Base-by-base conservation (phyloP, 1,140 invertebrate species). In the Pygmarrhopalites habei region DNA sequence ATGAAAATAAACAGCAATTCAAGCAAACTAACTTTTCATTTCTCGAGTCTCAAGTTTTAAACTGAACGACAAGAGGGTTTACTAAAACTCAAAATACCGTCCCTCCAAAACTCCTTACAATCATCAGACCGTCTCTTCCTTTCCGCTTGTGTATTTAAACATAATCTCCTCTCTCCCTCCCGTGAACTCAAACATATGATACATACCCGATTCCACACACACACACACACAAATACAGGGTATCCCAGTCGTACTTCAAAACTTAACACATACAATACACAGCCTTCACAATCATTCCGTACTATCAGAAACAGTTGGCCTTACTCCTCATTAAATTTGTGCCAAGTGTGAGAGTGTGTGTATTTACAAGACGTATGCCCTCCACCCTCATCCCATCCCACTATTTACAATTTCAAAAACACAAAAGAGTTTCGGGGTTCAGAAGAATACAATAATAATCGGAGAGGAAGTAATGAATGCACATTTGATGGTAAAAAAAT, bases 1-100 rank as follows among this genome's bases (percentile, higher is more conserved):
- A 49, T 49, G 46, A 49, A 49, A 49, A 49, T 49, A 49, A 49
- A 49, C 46, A 49, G 7, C 23, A n/a, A n/a, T n/a, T n/a, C n/a
- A n/a, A n/a, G n/a, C 46, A 19, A 10, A 19, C 23, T 49, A 21
- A 49, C 46, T 49, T 49, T 49, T 49, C 46, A 49, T 49, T 49
- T 49, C 23, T 5, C 7, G n/a, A n/a, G 12, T 49, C 23, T 49
- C 46, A 49, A 49, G 46, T 10, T 17, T 39, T 10, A 39, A 39
- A 39, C 35, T 49, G 46, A 49, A 49, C 46, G 46, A 49, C 46
- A 49, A 49, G 46, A 49, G 46, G 46, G 7, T 49, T 49, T 15
- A 12, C 39, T 41, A n/a, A 41, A 23, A 49, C 46, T 49, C 14
- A 49, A 49, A 49, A 49, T 49, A 49, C 10, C 39, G 39, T 41